Evolutionary conservation across 2,888 invertebrate species (phyloP).

Genomic region (Leptopterna dolabrata): DNA sequence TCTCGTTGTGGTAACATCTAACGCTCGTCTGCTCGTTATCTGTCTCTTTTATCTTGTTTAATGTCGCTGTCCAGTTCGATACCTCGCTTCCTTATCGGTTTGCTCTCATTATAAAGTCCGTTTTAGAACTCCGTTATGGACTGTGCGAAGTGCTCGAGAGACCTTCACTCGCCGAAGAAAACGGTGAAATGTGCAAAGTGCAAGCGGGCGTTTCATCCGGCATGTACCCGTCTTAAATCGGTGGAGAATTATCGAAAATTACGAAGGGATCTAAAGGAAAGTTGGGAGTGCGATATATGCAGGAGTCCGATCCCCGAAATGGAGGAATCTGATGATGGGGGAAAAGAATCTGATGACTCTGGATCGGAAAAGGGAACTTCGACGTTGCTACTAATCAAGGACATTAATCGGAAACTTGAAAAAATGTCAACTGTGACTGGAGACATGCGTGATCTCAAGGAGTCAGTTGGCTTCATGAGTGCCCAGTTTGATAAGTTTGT

Average conservation of each 20-base stretch:
- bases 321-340: neutral
- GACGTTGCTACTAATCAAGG: neutral
- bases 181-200: conserved; percentile 23
- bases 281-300: conserved; percentile 27
- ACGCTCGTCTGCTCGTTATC: neutral
- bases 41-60: neutral
- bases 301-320: neutral
- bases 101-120: neutral
- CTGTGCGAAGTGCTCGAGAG: no score
- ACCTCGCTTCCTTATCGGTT: no score
- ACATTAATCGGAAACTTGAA: conserved; percentile 12
- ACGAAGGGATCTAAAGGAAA: conserved; percentile 10
- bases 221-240: conserved; percentile 37
- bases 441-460: no score
- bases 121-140: no score
- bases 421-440: conserved; percentile 1
- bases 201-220: neutral
- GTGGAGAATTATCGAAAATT: conserved; percentile 24
- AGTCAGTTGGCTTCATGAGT: no score
- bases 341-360: neutral
- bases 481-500: no score
- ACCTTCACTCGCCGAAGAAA: no score
- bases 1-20: neutral
- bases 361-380: neutral
- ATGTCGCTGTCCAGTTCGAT: neutral